These are phyloP conservation scores for Erannis defoliaria DNA, from an alignment of 2,888 invertebrate genomes.

Conservation along the genomic window DNA sequence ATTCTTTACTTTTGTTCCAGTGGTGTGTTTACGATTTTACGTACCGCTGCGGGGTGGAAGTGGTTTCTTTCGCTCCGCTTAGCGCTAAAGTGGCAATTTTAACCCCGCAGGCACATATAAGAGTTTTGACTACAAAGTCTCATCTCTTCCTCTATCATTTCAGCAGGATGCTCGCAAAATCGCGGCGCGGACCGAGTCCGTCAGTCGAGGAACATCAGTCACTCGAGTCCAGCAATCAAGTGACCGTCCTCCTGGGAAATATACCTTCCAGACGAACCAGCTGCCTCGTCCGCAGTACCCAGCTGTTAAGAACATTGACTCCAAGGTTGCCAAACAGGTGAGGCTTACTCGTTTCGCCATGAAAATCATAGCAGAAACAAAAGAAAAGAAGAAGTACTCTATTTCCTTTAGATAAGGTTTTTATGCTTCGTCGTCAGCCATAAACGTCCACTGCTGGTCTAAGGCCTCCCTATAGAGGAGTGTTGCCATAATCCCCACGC, in stretches of 20 bases:
- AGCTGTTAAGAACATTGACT: slow-evolving; percentile 85
- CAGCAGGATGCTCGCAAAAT: slow-evolving; percentile 56
- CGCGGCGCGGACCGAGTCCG: slow-evolving; percentile 37
- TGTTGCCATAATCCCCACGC: too few species aligned
- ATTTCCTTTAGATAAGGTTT: too few species aligned
- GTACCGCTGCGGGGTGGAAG: too few species aligned
- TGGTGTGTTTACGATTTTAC: too few species aligned
- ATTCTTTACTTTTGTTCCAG: too few species aligned
- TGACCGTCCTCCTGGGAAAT: slow-evolving; percentile 74
- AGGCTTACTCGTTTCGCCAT: not conserved
- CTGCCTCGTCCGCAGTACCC: slow-evolving; percentile 91
- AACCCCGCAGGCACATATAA: too few species aligned
- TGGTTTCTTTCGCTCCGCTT: too few species aligned
- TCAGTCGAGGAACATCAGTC: slow-evolving; percentile 52
- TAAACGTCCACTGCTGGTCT: too few species aligned
- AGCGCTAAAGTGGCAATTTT: too few species aligned
- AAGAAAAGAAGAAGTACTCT: too few species aligned
- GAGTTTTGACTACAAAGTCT: not conserved
- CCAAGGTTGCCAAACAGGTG: slow-evolving; percentile 90
- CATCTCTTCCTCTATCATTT: slow-evolving; percentile 5
- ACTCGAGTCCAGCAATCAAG: slow-evolving; percentile 64
- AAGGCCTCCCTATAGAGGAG: too few species aligned
- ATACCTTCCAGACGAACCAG: slow-evolving; percentile 89
- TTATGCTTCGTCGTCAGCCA: too few species aligned
- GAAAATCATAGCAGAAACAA: not conserved